Evolutionary conservation across 2,113 vertebrate genomes (phyloP).

Genomic region (Upupa epops): DNA sequence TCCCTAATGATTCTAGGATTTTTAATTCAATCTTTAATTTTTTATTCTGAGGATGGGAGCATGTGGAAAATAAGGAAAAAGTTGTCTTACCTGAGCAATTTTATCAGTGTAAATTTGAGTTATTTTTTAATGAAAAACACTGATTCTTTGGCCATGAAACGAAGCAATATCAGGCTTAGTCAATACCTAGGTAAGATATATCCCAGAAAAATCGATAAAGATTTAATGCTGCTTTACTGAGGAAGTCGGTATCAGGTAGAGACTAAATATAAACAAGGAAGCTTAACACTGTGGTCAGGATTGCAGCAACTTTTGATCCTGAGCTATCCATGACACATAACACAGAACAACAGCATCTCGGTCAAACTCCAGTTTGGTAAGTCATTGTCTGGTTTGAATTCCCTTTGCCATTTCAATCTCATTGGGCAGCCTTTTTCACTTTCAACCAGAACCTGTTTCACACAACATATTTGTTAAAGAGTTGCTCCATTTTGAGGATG

Average conservation of each 20-base stretch:
- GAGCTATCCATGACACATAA: not conserved
- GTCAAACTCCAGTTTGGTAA: slow-evolving; percentile 4
- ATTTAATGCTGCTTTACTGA: not conserved
- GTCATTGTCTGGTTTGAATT: not conserved
- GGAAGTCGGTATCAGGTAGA: not conserved
- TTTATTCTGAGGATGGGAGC: not conserved
- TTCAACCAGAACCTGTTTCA: not conserved
- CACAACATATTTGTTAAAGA: not conserved
- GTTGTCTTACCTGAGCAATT: not conserved
- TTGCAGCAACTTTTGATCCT: slow-evolving; percentile 8
- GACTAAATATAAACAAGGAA: not conserved
- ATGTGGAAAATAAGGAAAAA: not conserved
- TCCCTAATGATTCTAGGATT: too few relatives aligned
- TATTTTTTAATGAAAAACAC: not conserved
- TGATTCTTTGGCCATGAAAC: not conserved
- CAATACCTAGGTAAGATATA: not conserved
- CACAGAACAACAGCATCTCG: slow-evolving; percentile 9
- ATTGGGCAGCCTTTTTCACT: not conserved
- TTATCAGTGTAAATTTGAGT: not conserved
- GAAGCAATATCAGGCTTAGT: not conserved
- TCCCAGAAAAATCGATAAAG: not conserved
- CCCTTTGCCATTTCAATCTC: not conserved
- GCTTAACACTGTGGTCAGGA: not conserved
- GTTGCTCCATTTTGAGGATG: not conserved
- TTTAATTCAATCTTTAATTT: not conserved